Evolutionary conservation across 2,797 vertebrate species (phyloP).

Genomic region (Vipera latastei): DNA sequence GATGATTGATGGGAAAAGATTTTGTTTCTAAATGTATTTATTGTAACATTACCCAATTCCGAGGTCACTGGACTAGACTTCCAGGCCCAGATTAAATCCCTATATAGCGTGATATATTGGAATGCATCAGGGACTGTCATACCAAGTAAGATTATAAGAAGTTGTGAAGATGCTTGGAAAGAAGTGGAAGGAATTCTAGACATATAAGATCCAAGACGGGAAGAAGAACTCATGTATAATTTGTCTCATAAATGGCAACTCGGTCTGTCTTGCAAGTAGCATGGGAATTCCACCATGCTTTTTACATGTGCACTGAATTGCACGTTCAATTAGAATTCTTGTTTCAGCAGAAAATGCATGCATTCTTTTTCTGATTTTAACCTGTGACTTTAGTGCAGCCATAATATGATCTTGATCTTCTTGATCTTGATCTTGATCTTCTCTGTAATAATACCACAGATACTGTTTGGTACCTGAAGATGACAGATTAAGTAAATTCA

Average conservation of each 20-base stretch:
- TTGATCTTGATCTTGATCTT: background rate
- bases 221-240: background rate
- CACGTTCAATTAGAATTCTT: background rate
- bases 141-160: background rate
- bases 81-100: background rate
- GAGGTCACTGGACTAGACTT: background rate
- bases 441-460: background rate
- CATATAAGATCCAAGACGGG: background rate
- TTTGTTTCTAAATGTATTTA: background rate
- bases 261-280: background rate
- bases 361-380: conserved; percentile 31
- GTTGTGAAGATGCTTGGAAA: background rate
- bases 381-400: conserved; percentile 19
- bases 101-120: background rate
- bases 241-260: rapidly evolving
- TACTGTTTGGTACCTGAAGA: background rate
- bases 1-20: background rate
- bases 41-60: background rate
- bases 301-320: conserved; percentile 1
- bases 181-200: background rate
- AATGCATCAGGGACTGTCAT: background rate
- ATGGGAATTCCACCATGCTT: background rate
- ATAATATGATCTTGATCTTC: background rate
- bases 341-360: background rate
- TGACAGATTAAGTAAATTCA: background rate